Conservation (phyloP, 2,797 vertebrate genomes). For the Intellagama lesueurii region DNA sequence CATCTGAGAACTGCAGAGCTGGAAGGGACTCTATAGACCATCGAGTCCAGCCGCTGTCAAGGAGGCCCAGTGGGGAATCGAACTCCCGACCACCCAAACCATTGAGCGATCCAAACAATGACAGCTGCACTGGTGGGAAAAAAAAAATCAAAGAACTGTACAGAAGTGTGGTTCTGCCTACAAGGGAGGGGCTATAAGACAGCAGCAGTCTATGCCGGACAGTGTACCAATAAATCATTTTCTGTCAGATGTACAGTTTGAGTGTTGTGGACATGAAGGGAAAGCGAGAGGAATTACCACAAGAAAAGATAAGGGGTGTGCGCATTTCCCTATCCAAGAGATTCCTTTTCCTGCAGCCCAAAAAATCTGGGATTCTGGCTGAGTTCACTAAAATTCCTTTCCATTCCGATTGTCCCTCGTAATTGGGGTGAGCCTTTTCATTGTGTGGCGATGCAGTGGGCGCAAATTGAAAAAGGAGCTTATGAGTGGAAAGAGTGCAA, state of each 20-base stretch:
- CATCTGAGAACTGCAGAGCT: no score
- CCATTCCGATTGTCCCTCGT: slow-evolving; percentile 65
- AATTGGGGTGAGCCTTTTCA: slow-evolving; percentile 70
- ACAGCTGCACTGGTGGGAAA: no score
- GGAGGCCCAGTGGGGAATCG: no score
- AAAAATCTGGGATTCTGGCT: slow-evolving; percentile 63
- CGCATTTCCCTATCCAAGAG: slow-evolving; percentile 14
- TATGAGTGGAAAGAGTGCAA: slow-evolving; percentile 49
- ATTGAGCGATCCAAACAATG: no score
- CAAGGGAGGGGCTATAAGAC: background rate
- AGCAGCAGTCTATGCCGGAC: background rate
- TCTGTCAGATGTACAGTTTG: background rate
- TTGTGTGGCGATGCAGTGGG: slow-evolving; percentile 52
- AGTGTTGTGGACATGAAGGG: background rate
- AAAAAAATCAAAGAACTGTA: no score
- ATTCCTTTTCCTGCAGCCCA: slow-evolving; percentile 60
- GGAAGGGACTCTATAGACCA: no score
- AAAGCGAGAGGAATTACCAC: slow-evolving; percentile 5
- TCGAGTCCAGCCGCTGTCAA: no score
- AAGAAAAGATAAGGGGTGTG: slow-evolving; percentile 39
- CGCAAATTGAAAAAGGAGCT: slow-evolving; percentile 67
- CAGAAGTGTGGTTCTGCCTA: no score
- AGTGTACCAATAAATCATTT: background rate
- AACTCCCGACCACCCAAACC: no score
- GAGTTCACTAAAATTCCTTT: slow-evolving; percentile 65